Percentiles rank a stretch among this genome's conserved stretches.
These are phyloP conservation scores for Calcarius lapponicus DNA, from an alignment of 2,797 vertebrate genomes.

Conservation along the genomic window DNA sequence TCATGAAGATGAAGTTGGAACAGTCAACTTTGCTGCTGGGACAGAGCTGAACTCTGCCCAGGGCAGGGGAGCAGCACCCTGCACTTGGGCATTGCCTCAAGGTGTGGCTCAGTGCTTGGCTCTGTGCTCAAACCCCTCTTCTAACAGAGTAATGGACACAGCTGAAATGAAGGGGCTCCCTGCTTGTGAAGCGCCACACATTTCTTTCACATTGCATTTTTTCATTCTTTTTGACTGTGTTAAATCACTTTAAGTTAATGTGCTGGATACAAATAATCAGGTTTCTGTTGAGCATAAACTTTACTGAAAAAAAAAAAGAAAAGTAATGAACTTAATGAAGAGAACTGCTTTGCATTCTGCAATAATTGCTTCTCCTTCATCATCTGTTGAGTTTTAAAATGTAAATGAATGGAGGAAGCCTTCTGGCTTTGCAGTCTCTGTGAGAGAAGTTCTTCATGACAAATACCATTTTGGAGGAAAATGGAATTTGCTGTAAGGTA, in stretches of 20 bases:
- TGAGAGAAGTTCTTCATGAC: background rate
- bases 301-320: background rate
- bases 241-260: background rate
- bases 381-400: background rate
- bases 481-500: background rate
- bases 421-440: background rate
- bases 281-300: background rate
- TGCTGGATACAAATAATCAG: background rate
- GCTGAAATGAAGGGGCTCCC: background rate
- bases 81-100: background rate
- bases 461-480: background rate
- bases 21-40: background rate
- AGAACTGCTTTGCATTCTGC: background rate
- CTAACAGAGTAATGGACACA: background rate
- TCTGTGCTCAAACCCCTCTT: background rate
- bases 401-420: background rate
- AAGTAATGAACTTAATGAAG: background rate
- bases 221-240: background rate
- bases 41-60: background rate
- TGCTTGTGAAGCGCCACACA: background rate
- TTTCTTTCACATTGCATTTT: background rate
- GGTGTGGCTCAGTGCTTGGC: background rate
- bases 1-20: background rate
- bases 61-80: background rate
- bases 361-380: background rate